Conservation (phyloP, 2,888 invertebrate genomes). For the Leistus spinibarbis region DNA sequence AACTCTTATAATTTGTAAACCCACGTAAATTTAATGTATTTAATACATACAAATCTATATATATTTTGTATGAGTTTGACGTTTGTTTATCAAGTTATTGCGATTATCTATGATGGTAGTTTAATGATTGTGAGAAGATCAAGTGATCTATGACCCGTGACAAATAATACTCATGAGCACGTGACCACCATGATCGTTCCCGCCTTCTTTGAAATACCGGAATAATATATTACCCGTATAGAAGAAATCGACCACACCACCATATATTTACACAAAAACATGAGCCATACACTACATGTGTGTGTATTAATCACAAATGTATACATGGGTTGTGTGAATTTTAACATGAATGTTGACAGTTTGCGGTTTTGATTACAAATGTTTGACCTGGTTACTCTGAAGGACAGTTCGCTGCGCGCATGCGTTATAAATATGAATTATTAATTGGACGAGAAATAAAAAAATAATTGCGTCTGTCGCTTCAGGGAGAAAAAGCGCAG, state of each 20-base stretch:
- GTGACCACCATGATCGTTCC: neutral
- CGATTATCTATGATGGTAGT: neutral
- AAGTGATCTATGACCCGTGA: neutral
- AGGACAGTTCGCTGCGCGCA: neutral
- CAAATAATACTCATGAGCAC: neutral
- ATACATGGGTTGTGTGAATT: neutral
- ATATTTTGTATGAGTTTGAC: neutral
- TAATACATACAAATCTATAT: no score
- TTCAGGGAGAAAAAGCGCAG: neutral
- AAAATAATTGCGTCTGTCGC: neutral
- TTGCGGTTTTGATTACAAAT: neutral
- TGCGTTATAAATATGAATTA: neutral
- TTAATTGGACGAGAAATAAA: neutral
- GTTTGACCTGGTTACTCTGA: neutral
- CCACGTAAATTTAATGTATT: no score
- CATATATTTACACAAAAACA: neutral
- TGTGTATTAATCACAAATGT: neutral
- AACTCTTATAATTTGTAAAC: no score
- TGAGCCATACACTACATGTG: no score
- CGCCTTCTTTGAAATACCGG: neutral
- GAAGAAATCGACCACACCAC: neutral
- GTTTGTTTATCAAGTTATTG: neutral
- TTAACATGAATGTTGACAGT: neutral
- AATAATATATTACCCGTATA: neutral
- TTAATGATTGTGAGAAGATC: neutral